phyloP scores from a whole-genome alignment of 2,797 vertebrate species.

The Microhierax caerulescens region DNA sequence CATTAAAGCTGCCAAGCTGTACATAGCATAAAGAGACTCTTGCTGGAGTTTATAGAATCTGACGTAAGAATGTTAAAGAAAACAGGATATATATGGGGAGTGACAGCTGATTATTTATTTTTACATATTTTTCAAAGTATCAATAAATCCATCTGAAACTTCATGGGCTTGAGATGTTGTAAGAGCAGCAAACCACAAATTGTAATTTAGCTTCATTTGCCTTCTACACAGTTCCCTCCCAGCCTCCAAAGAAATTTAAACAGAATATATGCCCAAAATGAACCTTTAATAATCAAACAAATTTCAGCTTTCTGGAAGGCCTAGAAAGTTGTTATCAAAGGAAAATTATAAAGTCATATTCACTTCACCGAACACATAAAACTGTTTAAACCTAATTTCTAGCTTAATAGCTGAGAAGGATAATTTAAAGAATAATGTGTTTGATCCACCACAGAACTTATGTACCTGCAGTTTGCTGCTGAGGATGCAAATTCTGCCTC shows the following conservation, averaged over 20 bases:
- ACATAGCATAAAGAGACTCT: constrained; percentile 3
- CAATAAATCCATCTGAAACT: constrained; percentile 43
- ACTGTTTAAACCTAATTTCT: background rate
- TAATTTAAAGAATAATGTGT: background rate
- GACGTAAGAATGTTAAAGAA: constrained; percentile 60
- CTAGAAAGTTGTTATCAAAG: background rate
- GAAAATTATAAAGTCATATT: background rate
- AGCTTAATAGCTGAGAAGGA: background rate
- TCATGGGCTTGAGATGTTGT: background rate
- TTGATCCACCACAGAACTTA: background rate
- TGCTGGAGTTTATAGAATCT: constrained; percentile 48
- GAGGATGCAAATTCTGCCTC: background rate
- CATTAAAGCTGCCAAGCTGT: constrained; percentile 30
- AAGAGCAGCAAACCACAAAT: background rate
- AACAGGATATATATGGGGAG: constrained; percentile 40
- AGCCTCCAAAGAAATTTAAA: background rate
- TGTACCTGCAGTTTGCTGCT: background rate
- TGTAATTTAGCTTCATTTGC: background rate
- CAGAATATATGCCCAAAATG: background rate
- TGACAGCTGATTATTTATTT: constrained; percentile 61
- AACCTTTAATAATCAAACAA: constrained; percentile 1
- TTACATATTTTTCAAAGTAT: constrained; percentile 61
- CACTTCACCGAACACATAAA: background rate
- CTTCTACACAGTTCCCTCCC: background rate
- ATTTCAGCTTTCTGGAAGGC: background rate